Evolutionary conservation across 2,888 invertebrate species (phyloP), one percentile per base, ranked within the genome.

Genomic region (Hanleya hanleyi): DNA sequence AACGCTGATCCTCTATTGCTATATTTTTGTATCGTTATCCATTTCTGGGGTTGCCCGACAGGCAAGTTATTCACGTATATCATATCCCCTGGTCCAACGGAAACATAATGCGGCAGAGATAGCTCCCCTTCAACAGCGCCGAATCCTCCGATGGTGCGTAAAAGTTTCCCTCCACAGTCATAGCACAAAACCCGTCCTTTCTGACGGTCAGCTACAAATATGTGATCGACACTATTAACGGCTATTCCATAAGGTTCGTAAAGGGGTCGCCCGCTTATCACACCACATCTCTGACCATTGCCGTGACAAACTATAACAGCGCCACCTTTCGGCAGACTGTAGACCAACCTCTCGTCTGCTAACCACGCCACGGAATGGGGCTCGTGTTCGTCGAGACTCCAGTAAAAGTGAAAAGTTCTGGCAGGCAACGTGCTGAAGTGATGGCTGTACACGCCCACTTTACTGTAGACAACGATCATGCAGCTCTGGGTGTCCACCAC

Each of bases 121-220:
- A 76, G 37, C 22, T 37, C 26, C 18, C 41, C 38, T 50, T 68
- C 66, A 38, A 51, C 57, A 3, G 70, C 68, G 47, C 70, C 73
- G 29, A 76, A 70, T 49, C 49, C 66, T 15, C 76, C 76, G 18
- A 76, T 64, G 26, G 37, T 71, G 29, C 68, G 67, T 32, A 73
- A 70, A 29, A 76, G 49, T 50, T 73, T 76, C 33, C 76, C 76
- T 7, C 70, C 65, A 29, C 26, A 18, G 36, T 61, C 73, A 37
- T 73, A 76, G 69, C 76, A 76, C 41, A 76, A 70, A 70, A 76
- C 57, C 38, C 76, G 69, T 70, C 76, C 73, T 37, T 76, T 76
- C 5, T 66, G 38, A 61, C 69, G 70, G 33, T 76, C 76, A n/a
- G 71, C 73, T 7, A 76, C 65, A 62, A 65, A 76, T 18, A 76